Evolutionary conservation across 2,113 vertebrate species (phyloP), one percentile per base, ranked within the genome.

Genomic region (Passer montanus): DNA sequence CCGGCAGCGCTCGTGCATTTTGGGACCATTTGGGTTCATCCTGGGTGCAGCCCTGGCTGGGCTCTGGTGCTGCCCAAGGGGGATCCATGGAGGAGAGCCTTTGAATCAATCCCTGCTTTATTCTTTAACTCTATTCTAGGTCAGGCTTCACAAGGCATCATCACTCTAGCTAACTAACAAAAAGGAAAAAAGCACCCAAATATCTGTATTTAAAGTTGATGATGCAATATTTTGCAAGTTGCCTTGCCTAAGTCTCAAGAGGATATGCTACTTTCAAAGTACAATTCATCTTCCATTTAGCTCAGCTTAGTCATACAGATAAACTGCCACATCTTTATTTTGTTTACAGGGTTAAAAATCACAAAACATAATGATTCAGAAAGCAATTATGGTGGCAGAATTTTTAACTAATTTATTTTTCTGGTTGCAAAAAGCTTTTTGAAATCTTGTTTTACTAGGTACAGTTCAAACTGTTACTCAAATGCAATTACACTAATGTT

Each of bases 321-420:
- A 86, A 92, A 77, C 11, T 59, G 35, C 2, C 53, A 80, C 72
- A 2, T 41, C 26, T 83, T 43, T n/a, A 10, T 50, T 89, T 78
- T 84, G 39, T 86, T 86, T 84, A 67, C 28, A 73, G 33, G 70
- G 66, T 74, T 80, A 88, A 88, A 95, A 90, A 80, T 23, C 67
- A 78, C n/a, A 55, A 6, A 31, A 66, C 3, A 8, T 16, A 73
- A 80, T 0, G 16, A 69, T 30, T 46, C 47, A 91, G 21, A 68
- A 31, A 46, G 30, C 24, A 86, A 62, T 69, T 69, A 52, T 0
- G 15, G 28, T 5, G 19, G 56, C 23, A 82, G 64, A 70, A 73
- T 63, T 90, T 87, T 84, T 27, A 87, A 64, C 46, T 77, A 26
- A 30, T 66, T 88, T 73, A 23, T 58, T 82, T 72, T 95, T 76